A percentile compares a stretch with the other conserved stretches of the same genome.
Evolutionary conservation across 2,797 vertebrate genomes (phyloP).

Genomic region (Poecilia velifera): DNA sequence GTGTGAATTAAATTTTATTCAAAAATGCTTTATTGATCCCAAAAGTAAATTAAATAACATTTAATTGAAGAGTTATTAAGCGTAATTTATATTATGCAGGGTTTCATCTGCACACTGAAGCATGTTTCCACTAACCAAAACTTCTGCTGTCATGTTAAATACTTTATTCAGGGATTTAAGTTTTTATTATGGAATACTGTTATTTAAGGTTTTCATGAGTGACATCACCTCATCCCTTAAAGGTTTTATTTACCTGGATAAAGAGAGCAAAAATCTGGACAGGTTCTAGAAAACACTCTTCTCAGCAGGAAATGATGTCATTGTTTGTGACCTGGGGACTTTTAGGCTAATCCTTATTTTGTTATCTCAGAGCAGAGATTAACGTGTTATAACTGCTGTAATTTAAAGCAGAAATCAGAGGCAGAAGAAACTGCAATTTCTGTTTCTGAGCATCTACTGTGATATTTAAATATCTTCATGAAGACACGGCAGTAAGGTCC

Average conservation of each 20-base stretch:
- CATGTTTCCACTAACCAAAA: neutral
- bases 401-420: neutral
- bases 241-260: neutral
- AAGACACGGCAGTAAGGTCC: neutral
- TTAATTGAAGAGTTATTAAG: neutral
- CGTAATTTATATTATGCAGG: neutral
- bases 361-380: slow-evolving; percentile 45
- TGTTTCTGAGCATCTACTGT: neutral
- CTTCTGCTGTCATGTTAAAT: neutral
- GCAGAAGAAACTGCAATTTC: neutral
- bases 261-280: neutral
- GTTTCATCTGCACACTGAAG: neutral
- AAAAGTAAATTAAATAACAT: no score
- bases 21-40: no score
- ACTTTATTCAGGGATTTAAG: neutral
- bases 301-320: slow-evolving; percentile 33
- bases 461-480: neutral
- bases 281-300: neutral
- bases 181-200: neutral
- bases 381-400: neutral
- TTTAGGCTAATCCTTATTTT: slow-evolving; percentile 53
- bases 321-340: slow-evolving; percentile 27
- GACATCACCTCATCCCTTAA: neutral
- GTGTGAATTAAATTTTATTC: no score
- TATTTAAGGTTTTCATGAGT: neutral